phyloP scores from a whole-genome alignment of 2,797 vertebrate species.

The Molossus molossus region DNA sequence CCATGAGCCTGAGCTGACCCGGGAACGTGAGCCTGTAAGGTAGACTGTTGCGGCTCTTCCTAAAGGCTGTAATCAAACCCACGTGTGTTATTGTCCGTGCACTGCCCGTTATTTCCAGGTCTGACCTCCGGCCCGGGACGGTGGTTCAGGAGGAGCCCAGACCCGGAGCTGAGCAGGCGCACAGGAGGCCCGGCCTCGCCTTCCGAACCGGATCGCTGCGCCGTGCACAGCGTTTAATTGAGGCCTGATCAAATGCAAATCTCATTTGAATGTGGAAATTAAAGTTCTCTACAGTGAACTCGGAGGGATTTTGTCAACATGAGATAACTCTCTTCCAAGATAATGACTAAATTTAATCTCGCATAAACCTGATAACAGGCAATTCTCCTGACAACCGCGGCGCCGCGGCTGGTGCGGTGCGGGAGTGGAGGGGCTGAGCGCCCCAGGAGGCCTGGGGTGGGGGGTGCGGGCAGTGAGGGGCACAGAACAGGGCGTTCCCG shows the following conservation, averaged over 20 bases:
- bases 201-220: background rate
- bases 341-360: conserved; percentile 77
- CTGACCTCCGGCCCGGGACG: background rate
- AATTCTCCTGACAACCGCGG: background rate
- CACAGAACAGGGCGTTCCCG: no score
- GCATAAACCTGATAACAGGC: conserved; percentile 69
- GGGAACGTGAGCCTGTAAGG: background rate
- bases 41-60: background rate
- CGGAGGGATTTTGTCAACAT: conserved; percentile 70
- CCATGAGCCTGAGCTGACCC: background rate
- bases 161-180: background rate
- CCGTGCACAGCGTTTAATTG: conserved; percentile 44
- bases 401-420: fast-evolving
- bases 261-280: conserved; percentile 80
- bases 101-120: background rate
- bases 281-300: conserved; percentile 60
- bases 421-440: background rate
- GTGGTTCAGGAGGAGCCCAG: conserved; percentile 9
- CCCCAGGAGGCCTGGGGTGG: background rate
- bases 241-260: conserved; percentile 62
- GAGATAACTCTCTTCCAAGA: conserved; percentile 70
- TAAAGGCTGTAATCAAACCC: background rate
- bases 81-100: background rate
- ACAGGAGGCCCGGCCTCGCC: background rate
- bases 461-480: fast-evolving